phyloP scores from a whole-genome alignment of 2,888 invertebrate species.

The Drosophila melanocephala region DNA sequence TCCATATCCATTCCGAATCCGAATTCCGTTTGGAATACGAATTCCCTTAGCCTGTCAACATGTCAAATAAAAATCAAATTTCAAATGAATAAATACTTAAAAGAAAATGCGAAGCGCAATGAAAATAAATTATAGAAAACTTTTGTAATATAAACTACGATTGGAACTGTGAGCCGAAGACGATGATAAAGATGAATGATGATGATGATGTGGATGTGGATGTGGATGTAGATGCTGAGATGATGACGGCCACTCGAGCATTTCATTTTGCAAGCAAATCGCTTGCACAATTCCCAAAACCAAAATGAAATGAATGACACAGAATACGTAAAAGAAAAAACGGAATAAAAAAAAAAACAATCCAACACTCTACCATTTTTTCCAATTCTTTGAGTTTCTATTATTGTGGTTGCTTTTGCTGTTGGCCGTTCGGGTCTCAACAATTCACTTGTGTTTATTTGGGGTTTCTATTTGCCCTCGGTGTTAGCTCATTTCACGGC shows the following conservation, averaged over 20 bases:
- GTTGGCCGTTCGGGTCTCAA: conserved; percentile 15
- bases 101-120: conserved; percentile 71
- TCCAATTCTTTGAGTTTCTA: conserved; percentile 28
- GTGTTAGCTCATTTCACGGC: conserved; percentile 70
- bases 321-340: conserved; percentile 17
- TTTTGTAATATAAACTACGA: conserved; percentile 78
- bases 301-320: conserved; percentile 52
- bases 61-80: conserved; percentile 82
- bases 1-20: conserved; percentile 6
- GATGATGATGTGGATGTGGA: conserved; percentile 29
- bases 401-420: conserved; percentile 28
- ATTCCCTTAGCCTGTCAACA: conserved; percentile 68
- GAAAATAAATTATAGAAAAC: conserved; percentile 80
- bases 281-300: conserved; percentile 69
- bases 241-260: conserved; percentile 46
- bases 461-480: conserved; percentile 68
- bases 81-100: conserved; percentile 74
- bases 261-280: conserved; percentile 63
- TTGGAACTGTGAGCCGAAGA: conserved; percentile 33
- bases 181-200: conserved; percentile 14
- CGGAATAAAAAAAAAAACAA: conserved; percentile 3
- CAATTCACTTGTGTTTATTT: conserved; percentile 68
- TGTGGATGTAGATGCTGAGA: conserved; percentile 15
- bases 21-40: conserved; percentile 37
- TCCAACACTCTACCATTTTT: conserved; percentile 25